Evolutionary conservation across 1,140 invertebrate species (phyloP).

Genomic region (Drosophila athabasca): DNA sequence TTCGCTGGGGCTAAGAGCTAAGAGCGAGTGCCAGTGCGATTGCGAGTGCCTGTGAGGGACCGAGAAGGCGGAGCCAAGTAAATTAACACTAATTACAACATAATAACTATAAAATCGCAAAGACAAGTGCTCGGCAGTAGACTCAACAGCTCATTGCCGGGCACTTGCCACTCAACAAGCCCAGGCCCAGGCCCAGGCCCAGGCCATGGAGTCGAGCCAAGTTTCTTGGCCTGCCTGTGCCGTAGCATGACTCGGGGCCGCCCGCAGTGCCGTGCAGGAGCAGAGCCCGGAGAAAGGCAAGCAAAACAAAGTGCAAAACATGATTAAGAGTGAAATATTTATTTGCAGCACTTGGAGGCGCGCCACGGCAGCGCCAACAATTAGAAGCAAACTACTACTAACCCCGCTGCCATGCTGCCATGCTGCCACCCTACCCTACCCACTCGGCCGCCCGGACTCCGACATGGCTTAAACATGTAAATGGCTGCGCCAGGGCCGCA

Average conservation of each 20-base stretch:
- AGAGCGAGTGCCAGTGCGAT: too few relatives aligned
- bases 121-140: slow-evolving; percentile 64
- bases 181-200: slow-evolving; percentile 12
- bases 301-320: slow-evolving; percentile 70
- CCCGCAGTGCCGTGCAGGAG: slow-evolving; percentile 19
- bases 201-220: slow-evolving; percentile 47
- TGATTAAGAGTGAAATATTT: slow-evolving; percentile 81
- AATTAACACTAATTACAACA: slow-evolving; percentile 77
- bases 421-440: background rate
- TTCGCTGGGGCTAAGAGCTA: slow-evolving; percentile 13
- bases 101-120: slow-evolving; percentile 76
- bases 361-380: slow-evolving; percentile 71
- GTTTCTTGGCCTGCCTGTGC: slow-evolving; percentile 25
- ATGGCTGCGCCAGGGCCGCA: slow-evolving; percentile 51
- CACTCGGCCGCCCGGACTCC: slow-evolving; percentile 13
- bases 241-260: slow-evolving; percentile 31
- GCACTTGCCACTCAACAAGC: slow-evolving; percentile 63
- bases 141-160: slow-evolving; percentile 71
- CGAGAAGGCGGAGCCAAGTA: slow-evolving; percentile 40
- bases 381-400: slow-evolving; percentile 64
- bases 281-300: slow-evolving; percentile 45
- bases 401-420: slow-evolving; percentile 1
- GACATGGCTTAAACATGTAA: slow-evolving; percentile 76
- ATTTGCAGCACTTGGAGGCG: slow-evolving; percentile 76
- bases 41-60: slow-evolving; percentile 13